phyloP scores from a whole-genome alignment of 2,888 invertebrate genomes.

The Euzetes globulus region DNA sequence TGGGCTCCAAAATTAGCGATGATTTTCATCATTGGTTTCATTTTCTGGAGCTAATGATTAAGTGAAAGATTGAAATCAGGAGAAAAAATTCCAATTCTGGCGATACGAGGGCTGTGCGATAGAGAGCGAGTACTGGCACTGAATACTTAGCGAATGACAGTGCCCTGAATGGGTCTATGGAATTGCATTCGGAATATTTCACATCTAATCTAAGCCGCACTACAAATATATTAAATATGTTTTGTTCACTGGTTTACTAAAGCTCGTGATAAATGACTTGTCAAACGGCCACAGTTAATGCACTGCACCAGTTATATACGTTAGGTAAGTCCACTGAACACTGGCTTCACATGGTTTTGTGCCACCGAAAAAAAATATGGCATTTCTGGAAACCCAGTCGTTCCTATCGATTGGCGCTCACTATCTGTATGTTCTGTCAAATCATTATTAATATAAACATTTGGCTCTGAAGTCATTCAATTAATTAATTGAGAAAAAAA shows the following conservation, averaged over 20 bases:
- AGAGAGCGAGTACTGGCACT: too few relatives aligned
- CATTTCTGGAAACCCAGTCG: not conserved
- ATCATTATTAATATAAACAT: too few relatives aligned
- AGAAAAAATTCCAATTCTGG: not conserved
- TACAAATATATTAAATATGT: constrained; percentile 16
- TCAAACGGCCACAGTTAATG: not conserved
- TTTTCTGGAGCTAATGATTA: not conserved
- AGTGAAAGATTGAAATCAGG: not conserved
- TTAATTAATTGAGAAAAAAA: too few relatives aligned
- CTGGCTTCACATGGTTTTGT: not conserved
- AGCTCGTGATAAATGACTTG: constrained; percentile 6
- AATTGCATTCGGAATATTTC: not conserved
- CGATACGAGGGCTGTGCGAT: too few relatives aligned
- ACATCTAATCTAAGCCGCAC: not conserved
- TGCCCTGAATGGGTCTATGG: not conserved
- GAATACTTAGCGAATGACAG: too few relatives aligned
- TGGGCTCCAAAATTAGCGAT: not conserved
- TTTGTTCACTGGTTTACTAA: not conserved
- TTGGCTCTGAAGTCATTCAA: too few relatives aligned
- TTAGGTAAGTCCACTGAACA: not conserved
- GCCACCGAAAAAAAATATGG: not conserved
- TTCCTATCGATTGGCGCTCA: not conserved
- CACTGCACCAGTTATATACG: not conserved
- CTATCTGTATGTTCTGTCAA: too few relatives aligned
- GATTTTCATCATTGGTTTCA: not conserved